Conservation (phyloP, 2,888 invertebrate genomes). For the Glaucopsyche alexis region DNA sequence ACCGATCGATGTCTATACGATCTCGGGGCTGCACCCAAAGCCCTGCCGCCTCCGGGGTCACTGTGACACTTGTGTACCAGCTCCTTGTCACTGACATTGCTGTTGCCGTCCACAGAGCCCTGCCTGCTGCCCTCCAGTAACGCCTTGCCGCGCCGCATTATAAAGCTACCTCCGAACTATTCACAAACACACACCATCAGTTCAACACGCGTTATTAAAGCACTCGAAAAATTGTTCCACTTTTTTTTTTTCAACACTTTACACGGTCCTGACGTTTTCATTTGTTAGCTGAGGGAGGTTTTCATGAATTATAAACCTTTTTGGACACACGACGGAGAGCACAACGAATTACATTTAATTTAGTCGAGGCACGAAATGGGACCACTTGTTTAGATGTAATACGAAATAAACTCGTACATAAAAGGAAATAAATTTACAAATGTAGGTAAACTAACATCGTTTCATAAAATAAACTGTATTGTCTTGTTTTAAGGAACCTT, state of each 20-base stretch:
- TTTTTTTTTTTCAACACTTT: conserved; percentile 41
- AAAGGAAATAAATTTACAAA: background rate
- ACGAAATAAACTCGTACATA: background rate
- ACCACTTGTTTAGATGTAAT: conserved; percentile 21
- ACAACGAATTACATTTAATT: background rate
- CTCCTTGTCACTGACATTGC: conserved; percentile 77
- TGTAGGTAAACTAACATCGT: too few relatives aligned
- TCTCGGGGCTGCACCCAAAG: conserved; percentile 63
- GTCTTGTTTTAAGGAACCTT: background rate
- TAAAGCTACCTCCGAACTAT: conserved; percentile 64
- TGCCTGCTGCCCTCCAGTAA: conserved; percentile 73
- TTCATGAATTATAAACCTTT: conserved; percentile 39
- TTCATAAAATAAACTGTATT: background rate
- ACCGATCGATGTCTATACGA: conserved; percentile 67
- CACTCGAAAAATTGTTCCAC: conserved; percentile 39
- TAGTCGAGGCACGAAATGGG: conserved; percentile 22
- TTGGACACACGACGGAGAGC: conserved; percentile 22
- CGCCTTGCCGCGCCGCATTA: conserved; percentile 73
- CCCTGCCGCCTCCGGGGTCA: conserved; percentile 81
- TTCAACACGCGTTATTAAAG: conserved; percentile 41
- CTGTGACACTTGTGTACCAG: conserved; percentile 85
- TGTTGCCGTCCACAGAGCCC: conserved; percentile 71
- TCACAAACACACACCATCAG: conserved; percentile 35
- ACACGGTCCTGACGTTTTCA: conserved; percentile 52
- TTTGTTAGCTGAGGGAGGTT: conserved; percentile 46